Evolutionary conservation across 2,797 vertebrate genomes (phyloP).

Genomic region (Spinibarbus caldwelli): DNA sequence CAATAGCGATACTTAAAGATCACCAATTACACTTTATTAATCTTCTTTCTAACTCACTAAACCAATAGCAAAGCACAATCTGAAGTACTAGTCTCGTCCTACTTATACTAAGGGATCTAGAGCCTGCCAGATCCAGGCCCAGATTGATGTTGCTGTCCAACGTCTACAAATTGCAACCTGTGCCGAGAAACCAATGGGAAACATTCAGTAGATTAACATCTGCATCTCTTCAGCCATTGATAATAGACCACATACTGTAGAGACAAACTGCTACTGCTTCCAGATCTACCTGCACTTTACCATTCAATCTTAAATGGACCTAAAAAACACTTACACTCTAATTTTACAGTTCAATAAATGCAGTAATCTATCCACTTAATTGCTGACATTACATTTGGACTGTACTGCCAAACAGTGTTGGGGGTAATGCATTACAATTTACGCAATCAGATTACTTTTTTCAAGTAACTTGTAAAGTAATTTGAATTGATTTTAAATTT

Average conservation of each 20-base stretch:
- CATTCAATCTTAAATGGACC: neutral
- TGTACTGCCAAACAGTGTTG: neutral
- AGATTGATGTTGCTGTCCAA: neutral
- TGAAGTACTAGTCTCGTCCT: neutral
- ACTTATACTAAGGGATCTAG: neutral
- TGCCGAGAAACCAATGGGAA: neutral
- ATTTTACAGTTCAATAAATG: neutral
- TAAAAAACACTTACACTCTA: neutral
- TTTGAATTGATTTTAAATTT: neutral
- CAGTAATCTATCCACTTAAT: neutral
- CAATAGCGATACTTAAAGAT: neutral
- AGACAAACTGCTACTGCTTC: neutral
- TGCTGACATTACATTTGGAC: neutral
- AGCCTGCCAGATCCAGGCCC: neutral
- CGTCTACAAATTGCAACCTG: neutral
- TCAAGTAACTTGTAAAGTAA: neutral
- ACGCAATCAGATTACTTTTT: neutral
- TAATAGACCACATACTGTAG: neutral
- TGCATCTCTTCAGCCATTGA: neutral
- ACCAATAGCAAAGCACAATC: neutral
- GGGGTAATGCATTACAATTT: neutral
- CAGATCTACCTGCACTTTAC: neutral
- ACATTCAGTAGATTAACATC: conserved; percentile 2
- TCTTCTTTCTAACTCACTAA: neutral
- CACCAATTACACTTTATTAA: neutral